Percentiles rank a stretch among this genome's conserved stretches.
These are phyloP conservation scores for Pycnomerus fuliginosus DNA, from an alignment of 2,888 invertebrate genomes.

Conservation along the genomic window DNA sequence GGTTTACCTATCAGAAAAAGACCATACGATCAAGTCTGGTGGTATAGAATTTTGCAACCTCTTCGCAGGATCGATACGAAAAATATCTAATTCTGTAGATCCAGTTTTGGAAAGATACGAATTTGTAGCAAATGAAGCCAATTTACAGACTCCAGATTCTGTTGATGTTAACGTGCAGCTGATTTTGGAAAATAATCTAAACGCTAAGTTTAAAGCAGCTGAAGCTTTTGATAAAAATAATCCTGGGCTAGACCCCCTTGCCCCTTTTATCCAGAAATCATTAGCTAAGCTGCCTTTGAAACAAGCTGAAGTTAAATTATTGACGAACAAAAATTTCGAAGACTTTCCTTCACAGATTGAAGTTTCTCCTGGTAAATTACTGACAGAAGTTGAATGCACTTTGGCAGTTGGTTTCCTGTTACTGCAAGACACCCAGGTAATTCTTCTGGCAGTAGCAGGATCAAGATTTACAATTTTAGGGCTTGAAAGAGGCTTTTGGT, in stretches of 20 bases:
- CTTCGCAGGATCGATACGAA: constrained; percentile 72
- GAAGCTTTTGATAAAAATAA: constrained; percentile 56
- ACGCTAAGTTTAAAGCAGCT: constrained; percentile 61
- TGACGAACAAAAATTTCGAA: constrained; percentile 51
- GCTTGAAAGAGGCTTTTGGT: too few relatives aligned
- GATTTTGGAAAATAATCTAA: constrained; percentile 68
- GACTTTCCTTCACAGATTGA: constrained; percentile 54
- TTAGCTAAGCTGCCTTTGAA: constrained; percentile 69
- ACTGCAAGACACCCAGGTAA: too few relatives aligned
- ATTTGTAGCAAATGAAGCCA: constrained; percentile 64
- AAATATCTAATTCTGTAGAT: constrained; percentile 66
- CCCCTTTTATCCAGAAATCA: constrained; percentile 57
- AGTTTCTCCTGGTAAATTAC: constrained; percentile 62
- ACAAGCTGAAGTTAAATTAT: constrained; percentile 64
- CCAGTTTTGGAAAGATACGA: constrained; percentile 76
- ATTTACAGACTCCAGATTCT: constrained; percentile 42
- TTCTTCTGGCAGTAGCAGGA: too few relatives aligned
- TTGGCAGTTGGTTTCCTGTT: constrained; percentile 41
- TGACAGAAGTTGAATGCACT: constrained; percentile 37
- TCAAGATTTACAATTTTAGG: too few relatives aligned
- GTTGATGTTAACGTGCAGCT: constrained; percentile 67
- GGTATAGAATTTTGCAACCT: constrained; percentile 78
- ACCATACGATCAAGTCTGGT: constrained; percentile 69
- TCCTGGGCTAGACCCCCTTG: neutral
- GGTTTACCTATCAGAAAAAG: too few relatives aligned